Evolutionary conservation across 2,797 vertebrate genomes (phyloP), one percentile per base, ranked within the genome.

Genomic region (Serranus cabrilla): DNA sequence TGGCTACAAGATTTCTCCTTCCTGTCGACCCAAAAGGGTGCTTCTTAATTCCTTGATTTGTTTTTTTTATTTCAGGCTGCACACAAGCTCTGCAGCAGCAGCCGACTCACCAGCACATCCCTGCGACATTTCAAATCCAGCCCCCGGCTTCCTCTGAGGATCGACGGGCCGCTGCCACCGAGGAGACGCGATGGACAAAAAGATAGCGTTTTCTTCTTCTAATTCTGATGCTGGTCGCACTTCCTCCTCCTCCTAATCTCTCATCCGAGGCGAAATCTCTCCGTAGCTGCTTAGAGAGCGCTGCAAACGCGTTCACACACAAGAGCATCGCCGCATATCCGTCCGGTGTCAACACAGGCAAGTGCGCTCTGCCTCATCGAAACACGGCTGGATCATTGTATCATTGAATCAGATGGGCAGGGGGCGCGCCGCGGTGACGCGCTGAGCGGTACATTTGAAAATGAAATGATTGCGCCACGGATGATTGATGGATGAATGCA

Each of bases 51-150:
- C 12, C 5, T 12, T 4, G 6, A 2, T 43, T 23, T 27, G 3
- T 27, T 27, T 27, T 27, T 56, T 45, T 17, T 25, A 1, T 2
- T 34, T 34, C 34, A 4, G 12, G 37, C 37, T 70, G 37, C 21
- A 54, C 2, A 2, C 37, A 20, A 46, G 67, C 62, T 43, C 42
- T 10, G 50, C 50, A 31, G 76, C 78, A 57, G 13, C 74, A 37
- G 54, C 54, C 25, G 60, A 92, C 93, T 93, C 90, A 94, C 92
- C 89, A 85, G 63, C 81, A 47, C 80, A 73, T 90, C 71, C 85
- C 85, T 81, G 89, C 92, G 87, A 85, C 87, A 71, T 61, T 78
- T 83, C 55, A 88, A 94, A 92, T 91, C 90, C 91, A 93, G 84
- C 81, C 87, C 90, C 84, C 64, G 92, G 93, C 91, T 92, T 81